Base-by-base conservation (phyloP, 1,140 invertebrate species). In the Nylanderia fulva region DNA sequence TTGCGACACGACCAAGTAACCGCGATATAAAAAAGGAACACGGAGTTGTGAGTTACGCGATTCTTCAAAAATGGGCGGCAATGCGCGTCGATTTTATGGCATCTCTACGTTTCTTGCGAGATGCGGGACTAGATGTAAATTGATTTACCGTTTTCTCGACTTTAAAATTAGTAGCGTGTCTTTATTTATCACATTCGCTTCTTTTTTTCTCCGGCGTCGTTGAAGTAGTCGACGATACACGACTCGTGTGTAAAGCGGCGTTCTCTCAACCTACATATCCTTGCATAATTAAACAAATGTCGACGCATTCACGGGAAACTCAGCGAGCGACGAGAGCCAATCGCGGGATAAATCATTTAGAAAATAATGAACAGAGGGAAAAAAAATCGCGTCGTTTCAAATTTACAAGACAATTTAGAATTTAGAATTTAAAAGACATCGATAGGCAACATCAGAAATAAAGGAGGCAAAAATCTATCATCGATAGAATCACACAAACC, bases 131-230 rank as follows among this genome's bases (percentile, higher is more conserved):
- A 82, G 66, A 82, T 82, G 77, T 82, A 52, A 82, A 82, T 82
- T 82, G 52, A 82, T 82, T 82, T 82, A 82, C 77, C 77, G 77
- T 82, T 82, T 60, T 82, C 77, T 71, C 66, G 36, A n/a, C 77
- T 82, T 71, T 72, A 36, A 82, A 82, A 82, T 82, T 42, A 82
- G 36, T 66, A 33, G 8, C 36, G 8, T 18, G 36, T 72, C 77
- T 82, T 82, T 58, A 82, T 82, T 82, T 72, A 82, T 72, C 77
- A 58, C 77, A 58, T 82, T 54, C 58, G 24, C 24, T 42, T 61
- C 58, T 72, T 66, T 69, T 66, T 69, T 15, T 71, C 52, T 60
- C 36, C 3, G 54, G 29, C 61, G 21, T 36, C 36, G 64, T 36
- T 42, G 18, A 80, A 36, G 52, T 61, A 21, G 48, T n/a, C 63